phyloP scores from a whole-genome alignment of 2,113 vertebrate genomes.

The Cromileptes altivelis region DNA sequence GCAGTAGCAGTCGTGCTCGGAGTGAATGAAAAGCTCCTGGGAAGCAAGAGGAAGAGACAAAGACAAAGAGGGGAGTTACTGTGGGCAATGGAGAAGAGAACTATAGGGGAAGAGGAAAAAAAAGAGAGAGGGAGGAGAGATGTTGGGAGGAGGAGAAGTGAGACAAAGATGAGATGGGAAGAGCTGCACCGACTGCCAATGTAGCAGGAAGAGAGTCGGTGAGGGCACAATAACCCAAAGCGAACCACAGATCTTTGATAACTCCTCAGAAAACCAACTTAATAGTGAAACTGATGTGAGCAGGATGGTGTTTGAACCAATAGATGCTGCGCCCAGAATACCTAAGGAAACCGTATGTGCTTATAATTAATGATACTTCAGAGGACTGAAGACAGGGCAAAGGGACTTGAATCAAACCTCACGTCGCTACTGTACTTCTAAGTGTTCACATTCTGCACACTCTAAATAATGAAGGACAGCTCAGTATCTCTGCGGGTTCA shows the following conservation, averaged over 20 bases:
- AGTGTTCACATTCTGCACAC: conserved; percentile 10
- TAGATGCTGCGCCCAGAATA: conserved; percentile 41
- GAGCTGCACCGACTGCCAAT: conserved; percentile 28
- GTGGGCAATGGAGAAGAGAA: conserved; percentile 8
- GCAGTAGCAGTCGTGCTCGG: neutral
- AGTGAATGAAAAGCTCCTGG: conserved; percentile 31
- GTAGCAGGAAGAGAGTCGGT: conserved; percentile 14
- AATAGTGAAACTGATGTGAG: conserved; percentile 36
- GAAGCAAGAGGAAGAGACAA: conserved; percentile 26
- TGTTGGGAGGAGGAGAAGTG: neutral
- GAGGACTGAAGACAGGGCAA: conserved; percentile 25
- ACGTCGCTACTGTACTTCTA: conserved; percentile 24
- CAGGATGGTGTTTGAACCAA: conserved; percentile 41
- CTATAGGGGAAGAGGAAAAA: neutral
- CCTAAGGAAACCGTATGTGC: conserved; percentile 40
- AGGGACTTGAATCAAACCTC: conserved; percentile 57
- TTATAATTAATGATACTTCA: conserved; percentile 56
- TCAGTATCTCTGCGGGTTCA: conserved; percentile 8
- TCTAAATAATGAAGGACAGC: conserved; percentile 41
- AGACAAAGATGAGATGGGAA: conserved; percentile 5
- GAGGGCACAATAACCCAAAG: conserved; percentile 39
- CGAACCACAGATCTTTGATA: conserved; percentile 51
- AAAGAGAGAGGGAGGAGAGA: neutral
- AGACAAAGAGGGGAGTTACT: conserved; percentile 17
- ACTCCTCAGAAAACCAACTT: conserved; percentile 39